phyloP scores from a whole-genome alignment of 2,113 vertebrate species.

The Nannobrachium achirus region DNA sequence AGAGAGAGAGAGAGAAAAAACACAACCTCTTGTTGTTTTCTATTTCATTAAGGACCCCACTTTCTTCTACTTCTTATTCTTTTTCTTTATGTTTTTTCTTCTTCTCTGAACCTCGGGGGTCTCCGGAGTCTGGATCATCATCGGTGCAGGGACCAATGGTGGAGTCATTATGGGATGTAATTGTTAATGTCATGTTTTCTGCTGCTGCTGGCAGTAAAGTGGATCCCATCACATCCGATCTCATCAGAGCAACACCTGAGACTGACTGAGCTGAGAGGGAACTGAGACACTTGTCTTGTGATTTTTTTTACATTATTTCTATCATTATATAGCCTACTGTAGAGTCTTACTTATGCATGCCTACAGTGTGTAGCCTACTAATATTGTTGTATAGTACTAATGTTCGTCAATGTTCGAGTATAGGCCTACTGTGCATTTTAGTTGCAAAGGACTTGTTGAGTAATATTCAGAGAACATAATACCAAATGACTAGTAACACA shows the following conservation, averaged over 20 bases:
- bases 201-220: slow-evolving; percentile 38
- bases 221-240: too few species aligned
- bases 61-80: background rate
- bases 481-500: too few species aligned
- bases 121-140: background rate
- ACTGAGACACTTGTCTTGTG: slow-evolving; percentile 1
- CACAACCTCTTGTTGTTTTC: background rate
- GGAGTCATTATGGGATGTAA: slow-evolving; percentile 19
- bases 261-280: slow-evolving; percentile 27
- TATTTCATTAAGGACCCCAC: background rate
- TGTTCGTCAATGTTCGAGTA: too few species aligned
- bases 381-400: background rate
- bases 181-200: slow-evolving; percentile 6
- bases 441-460: too few species aligned
- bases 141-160: background rate
- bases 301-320: background rate
- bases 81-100: background rate
- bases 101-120: background rate
- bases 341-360: background rate
- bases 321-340: background rate
- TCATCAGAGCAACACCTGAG: slow-evolving; percentile 51
- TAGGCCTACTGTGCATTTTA: too few species aligned
- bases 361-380: background rate
- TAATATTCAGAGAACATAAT: too few species aligned
- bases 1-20: too few species aligned